Conservation (phyloP, 2,113 vertebrate genomes). For the Xiphias gladius region DNA sequence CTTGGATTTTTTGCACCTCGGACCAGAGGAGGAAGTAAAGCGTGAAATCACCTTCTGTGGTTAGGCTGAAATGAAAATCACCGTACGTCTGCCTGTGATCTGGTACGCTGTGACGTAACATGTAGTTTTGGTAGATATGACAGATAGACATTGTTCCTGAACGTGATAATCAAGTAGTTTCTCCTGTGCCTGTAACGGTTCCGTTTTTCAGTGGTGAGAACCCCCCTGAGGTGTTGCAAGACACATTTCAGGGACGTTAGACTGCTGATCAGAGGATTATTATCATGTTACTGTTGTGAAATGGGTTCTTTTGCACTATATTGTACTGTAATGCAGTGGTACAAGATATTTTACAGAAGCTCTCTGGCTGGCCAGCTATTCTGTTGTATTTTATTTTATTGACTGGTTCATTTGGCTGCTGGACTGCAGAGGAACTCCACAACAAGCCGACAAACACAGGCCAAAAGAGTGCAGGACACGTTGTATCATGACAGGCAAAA, state of each 20-base stretch:
- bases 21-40: constrained; percentile 5
- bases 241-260: background rate
- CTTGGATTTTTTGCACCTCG: constrained; percentile 4
- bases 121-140: background rate
- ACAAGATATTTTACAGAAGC: too few relatives aligned
- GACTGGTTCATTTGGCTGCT: background rate
- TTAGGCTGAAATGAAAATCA: too few relatives aligned
- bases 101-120: too few relatives aligned
- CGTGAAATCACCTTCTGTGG: background rate
- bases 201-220: background rate
- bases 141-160: background rate
- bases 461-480: too few relatives aligned
- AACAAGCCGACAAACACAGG: background rate
- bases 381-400: background rate
- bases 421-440: too few relatives aligned
- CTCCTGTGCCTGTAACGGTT: background rate
- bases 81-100: too few relatives aligned
- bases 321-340: too few relatives aligned
- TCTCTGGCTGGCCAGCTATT: too few relatives aligned
- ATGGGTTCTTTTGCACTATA: too few relatives aligned
- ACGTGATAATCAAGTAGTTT: background rate
- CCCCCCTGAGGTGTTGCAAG: background rate
- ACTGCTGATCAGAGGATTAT: background rate
- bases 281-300: background rate
- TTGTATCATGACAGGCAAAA: too few relatives aligned